Conservation (phyloP, 2,888 invertebrate species). For the Dusona sp. region DNA sequence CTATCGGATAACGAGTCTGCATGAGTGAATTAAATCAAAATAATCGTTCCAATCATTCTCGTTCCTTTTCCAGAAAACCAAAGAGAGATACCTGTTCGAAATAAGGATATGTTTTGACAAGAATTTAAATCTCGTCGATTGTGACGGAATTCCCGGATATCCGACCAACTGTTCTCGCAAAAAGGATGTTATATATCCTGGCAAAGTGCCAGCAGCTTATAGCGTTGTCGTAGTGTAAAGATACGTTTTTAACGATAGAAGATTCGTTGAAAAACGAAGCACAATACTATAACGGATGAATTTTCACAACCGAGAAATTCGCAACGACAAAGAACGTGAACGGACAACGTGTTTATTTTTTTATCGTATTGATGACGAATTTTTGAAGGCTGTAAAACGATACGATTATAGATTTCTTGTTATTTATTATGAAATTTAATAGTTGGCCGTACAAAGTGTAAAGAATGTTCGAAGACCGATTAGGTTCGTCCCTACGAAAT, state of each 20-base stretch:
- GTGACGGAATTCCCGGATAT: constrained; percentile 87
- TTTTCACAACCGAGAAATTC: background rate
- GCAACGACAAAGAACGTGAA: background rate
- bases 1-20: no score
- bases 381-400: background rate
- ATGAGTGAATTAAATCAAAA: background rate
- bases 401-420: background rate
- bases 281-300: background rate
- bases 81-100: constrained; percentile 88
- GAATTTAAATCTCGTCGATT: constrained; percentile 87
- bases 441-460: no score
- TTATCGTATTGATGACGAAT: constrained; percentile 1
- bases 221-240: background rate
- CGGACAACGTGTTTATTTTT: background rate
- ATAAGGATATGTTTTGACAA: constrained; percentile 92
- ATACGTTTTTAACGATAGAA: constrained; percentile 25
- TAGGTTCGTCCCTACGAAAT: background rate
- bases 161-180: constrained; percentile 88
- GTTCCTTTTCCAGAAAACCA: constrained; percentile 83
- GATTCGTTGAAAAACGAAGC: background rate
- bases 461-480: background rate
- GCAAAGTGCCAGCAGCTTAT: constrained; percentile 82
- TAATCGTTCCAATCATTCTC: constrained; percentile 5
- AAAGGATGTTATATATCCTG: constrained; percentile 87
- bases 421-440: background rate